phyloP scores from a whole-genome alignment of 2,113 vertebrate genomes.

The Holacanthus passer region DNA sequence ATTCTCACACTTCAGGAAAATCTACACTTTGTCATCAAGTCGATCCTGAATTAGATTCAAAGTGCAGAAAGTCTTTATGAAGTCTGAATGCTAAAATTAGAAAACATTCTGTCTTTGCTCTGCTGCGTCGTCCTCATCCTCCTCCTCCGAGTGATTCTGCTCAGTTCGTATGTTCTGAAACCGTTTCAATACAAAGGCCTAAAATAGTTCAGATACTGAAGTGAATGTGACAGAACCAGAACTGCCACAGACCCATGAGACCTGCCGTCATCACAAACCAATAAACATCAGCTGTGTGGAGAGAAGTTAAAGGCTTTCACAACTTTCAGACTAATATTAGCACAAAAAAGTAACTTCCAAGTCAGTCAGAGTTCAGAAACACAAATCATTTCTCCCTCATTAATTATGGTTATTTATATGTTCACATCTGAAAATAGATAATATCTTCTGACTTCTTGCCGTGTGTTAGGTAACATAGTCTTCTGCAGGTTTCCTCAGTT shows the following conservation, averaged over 20 bases:
- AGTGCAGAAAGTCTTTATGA: neutral
- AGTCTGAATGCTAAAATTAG: neutral
- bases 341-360: neutral
- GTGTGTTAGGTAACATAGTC: neutral
- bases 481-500: neutral
- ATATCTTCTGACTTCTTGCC: neutral
- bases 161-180: neutral
- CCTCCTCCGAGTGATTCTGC: neutral
- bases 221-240: conserved; percentile 7
- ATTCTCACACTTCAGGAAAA: no score
- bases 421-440: neutral
- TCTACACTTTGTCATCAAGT: no score
- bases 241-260: neutral
- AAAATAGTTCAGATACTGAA: neutral
- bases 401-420: conserved; percentile 34
- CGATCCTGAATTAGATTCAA: neutral
- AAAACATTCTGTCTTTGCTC: neutral
- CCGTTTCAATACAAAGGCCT: neutral
- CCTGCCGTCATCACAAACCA: neutral
- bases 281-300: neutral
- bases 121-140: conserved; percentile 2
- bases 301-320: neutral
- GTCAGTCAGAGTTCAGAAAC: neutral
- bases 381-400: neutral
- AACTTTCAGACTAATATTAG: neutral